phyloP scores from a whole-genome alignment of 2,888 invertebrate genomes.

The Phoenoteleia sp. region DNA sequence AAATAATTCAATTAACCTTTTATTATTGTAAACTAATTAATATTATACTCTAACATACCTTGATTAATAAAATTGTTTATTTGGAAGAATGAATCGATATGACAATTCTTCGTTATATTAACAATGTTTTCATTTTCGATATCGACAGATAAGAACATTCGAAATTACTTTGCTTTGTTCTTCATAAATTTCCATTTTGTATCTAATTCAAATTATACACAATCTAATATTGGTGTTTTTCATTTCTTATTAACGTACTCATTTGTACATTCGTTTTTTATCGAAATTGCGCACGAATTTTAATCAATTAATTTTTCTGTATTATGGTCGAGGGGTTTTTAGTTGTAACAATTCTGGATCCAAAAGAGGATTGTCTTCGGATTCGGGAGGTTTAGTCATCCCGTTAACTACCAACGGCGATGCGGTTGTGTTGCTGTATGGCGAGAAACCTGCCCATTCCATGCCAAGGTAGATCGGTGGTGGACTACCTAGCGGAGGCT shows the following conservation, averaged over 20 bases:
- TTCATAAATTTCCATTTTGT: background rate
- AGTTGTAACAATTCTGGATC: conserved; percentile 85
- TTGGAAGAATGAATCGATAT: too few relatives aligned
- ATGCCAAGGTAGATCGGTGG: conserved; percentile 86
- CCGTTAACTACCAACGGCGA: conserved; percentile 84
- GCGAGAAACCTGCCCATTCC: conserved; percentile 86
- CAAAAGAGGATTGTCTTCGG: conserved; percentile 83
- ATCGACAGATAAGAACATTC: background rate
- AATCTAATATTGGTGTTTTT: background rate
- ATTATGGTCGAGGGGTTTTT: conserved; percentile 84
- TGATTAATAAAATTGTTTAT: too few relatives aligned
- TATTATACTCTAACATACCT: too few relatives aligned
- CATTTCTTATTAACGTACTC: background rate
- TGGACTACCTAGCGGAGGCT: conserved; percentile 84
- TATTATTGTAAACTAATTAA: background rate
- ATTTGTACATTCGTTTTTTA: background rate
- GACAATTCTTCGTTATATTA: too few relatives aligned
- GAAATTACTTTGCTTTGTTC: background rate
- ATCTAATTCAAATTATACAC: background rate
- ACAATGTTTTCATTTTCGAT: too few relatives aligned
- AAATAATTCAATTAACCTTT: too few relatives aligned
- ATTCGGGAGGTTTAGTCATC: conserved; percentile 82
- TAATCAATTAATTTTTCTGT: background rate
- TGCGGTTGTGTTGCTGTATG: conserved; percentile 82
- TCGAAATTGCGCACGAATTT: background rate